phyloP scores from a whole-genome alignment of 2,797 vertebrate genomes.

The Aplochiton taeniatus region DNA sequence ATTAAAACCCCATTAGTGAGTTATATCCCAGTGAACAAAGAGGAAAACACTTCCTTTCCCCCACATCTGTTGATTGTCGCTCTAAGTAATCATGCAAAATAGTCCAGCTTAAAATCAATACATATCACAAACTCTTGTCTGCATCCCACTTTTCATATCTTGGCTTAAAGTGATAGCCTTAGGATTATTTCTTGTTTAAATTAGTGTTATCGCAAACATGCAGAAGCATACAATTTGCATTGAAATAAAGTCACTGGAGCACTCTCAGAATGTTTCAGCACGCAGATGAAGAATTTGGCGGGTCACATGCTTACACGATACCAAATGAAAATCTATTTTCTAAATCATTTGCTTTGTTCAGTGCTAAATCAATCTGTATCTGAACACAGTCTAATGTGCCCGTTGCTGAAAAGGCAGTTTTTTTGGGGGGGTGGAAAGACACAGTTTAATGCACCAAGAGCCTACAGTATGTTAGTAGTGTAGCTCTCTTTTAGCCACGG shows the following conservation, averaged over 20 bases:
- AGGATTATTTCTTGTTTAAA: conserved; percentile 70
- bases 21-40: conserved; percentile 65
- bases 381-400: conserved; percentile 30
- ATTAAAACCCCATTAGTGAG: conserved; percentile 73
- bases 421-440: conserved; percentile 43
- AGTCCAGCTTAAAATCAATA: conserved; percentile 50
- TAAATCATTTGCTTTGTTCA: too few species aligned
- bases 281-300: too few species aligned
- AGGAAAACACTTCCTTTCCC: conserved; percentile 62
- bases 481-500: conserved; percentile 87
- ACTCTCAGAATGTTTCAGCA: too few species aligned
- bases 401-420: conserved; percentile 30
- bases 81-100: conserved; percentile 55
- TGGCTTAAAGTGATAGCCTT: conserved; percentile 58
- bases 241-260: conserved; percentile 48
- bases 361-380: too few species aligned
- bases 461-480: conserved; percentile 79
- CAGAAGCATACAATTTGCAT: conserved; percentile 65
- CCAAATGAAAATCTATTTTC: too few species aligned
- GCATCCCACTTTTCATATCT: conserved; percentile 55
- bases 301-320: too few species aligned
- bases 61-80: conserved; percentile 66
- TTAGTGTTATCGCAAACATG: conserved; percentile 55
- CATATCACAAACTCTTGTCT: conserved; percentile 54
- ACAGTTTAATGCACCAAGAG: conserved; percentile 64